These are phyloP conservation scores for Ectemnius continuus DNA, from an alignment of 2,888 invertebrate species.

Conservation along the genomic window DNA sequence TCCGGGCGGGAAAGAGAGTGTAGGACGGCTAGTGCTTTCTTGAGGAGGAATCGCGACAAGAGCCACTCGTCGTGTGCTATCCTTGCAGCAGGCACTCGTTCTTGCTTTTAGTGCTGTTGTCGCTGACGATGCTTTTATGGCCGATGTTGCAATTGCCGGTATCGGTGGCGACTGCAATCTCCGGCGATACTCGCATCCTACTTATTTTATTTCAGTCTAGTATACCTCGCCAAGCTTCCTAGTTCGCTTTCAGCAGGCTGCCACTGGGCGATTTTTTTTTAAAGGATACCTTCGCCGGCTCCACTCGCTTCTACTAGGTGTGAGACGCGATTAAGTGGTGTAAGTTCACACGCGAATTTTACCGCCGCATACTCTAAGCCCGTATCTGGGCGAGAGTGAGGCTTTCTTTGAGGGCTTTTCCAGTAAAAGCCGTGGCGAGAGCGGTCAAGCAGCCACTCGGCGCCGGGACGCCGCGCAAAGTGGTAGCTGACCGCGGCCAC, in stretches of 20 bases:
- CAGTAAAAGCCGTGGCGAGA: constrained; percentile 9
- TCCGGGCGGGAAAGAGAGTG: constrained; percentile 40
- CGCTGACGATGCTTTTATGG: constrained; percentile 10
- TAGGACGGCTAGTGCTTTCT: constrained; percentile 49
- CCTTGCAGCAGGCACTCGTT: constrained; percentile 37
- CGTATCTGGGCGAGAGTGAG: not conserved
- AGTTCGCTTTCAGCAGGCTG: no score
- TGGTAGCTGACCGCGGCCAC: constrained; percentile 27
- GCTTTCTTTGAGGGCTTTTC: constrained; percentile 30
- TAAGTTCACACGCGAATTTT: no score
- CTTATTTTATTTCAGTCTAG: no score
- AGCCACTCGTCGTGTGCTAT: constrained; percentile 12
- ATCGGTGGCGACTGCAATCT: no score
- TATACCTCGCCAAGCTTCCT: no score
- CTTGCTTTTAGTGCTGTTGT: constrained; percentile 21
- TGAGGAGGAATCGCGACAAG: constrained; percentile 35
- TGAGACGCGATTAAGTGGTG: no score
- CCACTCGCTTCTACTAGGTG: no score
- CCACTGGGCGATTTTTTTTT: no score
- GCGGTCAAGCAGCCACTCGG: constrained; percentile 13
- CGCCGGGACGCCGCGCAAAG: constrained; percentile 18
- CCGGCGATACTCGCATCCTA: no score
- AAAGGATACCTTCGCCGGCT: no score
- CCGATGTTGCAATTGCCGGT: constrained; percentile 5
- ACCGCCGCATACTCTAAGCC: not conserved